Base-by-base conservation (phyloP, 2,888 invertebrate species). In the Harmothoe impar region DNA sequence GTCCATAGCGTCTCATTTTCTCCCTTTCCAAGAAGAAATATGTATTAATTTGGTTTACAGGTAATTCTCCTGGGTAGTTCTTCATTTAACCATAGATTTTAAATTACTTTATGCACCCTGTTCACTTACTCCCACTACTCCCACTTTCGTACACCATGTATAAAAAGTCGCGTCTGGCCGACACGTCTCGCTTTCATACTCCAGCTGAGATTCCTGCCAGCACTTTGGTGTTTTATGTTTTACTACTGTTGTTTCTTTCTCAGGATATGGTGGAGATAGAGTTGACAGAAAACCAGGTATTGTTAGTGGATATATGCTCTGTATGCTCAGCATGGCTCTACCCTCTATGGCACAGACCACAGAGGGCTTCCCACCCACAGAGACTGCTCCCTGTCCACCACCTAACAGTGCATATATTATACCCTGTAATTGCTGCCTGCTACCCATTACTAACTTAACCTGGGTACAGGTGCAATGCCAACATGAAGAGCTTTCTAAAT, bases 221-320 rank as follows among this genome's bases (percentile, higher is more conserved):
- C 62, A 62, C 23, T n/a, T 62, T 15, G 20, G 62, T 62, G 62
- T 62, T 7, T n/a, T 62, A 62, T 15, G n/a, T 81, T 20, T 81
- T 35, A 81, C n/a, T n/a, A n/a, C 81, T 43, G 33, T 1, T 81
- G 81, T 81, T 35, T 81, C 81, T 81, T 81, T 81, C 17, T 25
- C 33, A 35, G 81, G 81, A 81, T 81, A 0, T 81, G 81, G 43
- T 81, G 33, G 81, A 81, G 10, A 0, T 81, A 43, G 81, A 43
- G 81, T 81, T 81, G 81, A 81, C 81, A 23, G 81, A 81, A 12
- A 23, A 31, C 10, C 81, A 81, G 81, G 81, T 81, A 81, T 25
- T 77, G 77, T 77, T 29, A 5, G 25, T 77, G 62, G 25, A 72
- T 35, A 31, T 77, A 25, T 81, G 5, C 33, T 35, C 81, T 15